Evolutionary conservation across 2,888 invertebrate species (phyloP).

Genomic region (Diplolepis rosae): DNA sequence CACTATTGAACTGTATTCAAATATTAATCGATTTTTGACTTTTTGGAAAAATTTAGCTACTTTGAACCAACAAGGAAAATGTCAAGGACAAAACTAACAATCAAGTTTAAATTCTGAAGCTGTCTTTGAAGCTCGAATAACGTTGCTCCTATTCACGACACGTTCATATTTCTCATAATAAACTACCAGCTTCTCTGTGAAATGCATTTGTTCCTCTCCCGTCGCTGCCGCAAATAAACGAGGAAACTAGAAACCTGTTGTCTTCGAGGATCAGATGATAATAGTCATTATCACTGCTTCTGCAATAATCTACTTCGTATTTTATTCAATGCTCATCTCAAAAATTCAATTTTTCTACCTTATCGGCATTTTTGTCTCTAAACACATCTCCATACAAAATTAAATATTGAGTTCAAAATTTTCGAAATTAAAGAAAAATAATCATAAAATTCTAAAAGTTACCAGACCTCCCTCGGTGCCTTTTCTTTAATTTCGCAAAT

Average conservation of each 20-base stretch:
- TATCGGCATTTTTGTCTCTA: too few species aligned
- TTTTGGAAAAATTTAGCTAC: neutral
- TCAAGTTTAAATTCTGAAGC: constrained; percentile 1
- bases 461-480: too few species aligned
- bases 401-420: too few species aligned
- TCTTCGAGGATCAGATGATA: neutral
- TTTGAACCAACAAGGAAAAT: neutral
- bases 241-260: neutral
- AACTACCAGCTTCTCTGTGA: neutral
- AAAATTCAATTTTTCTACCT: too few species aligned
- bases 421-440: too few species aligned
- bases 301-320: neutral
- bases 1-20: too few species aligned
- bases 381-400: too few species aligned
- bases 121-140: neutral
- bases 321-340: neutral
- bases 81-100: neutral
- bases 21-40: too few species aligned
- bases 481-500: too few species aligned
- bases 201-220: constrained; percentile 1
- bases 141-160: constrained; percentile 2
- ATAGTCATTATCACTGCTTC: neutral
- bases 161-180: constrained; percentile 6
- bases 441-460: too few species aligned
- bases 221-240: neutral